phyloP scores from a whole-genome alignment of 2,113 vertebrate species.

The Microtus ochrogaster region DNA sequence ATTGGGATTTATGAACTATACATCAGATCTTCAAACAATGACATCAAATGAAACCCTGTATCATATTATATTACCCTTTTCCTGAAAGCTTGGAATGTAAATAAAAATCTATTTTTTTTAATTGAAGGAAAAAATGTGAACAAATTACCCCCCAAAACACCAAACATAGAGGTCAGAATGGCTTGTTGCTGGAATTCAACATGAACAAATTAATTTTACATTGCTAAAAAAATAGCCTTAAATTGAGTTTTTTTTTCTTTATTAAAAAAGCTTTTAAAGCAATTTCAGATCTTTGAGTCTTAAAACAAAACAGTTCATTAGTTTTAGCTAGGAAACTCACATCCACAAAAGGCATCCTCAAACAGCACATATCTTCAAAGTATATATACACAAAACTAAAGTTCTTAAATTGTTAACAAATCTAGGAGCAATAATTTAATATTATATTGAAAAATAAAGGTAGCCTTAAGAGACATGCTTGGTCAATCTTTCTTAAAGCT shows the following conservation, averaged over 20 bases:
- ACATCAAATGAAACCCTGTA: conserved; percentile 55
- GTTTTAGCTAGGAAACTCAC: conserved; percentile 68
- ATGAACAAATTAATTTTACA: conserved; percentile 62
- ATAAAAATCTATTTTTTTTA: conserved; percentile 57
- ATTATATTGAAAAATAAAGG: conserved; percentile 67
- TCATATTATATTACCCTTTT: conserved; percentile 65
- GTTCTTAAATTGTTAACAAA: conserved; percentile 65
- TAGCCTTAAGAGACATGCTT: conserved; percentile 66
- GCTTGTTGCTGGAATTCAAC: conserved; percentile 69
- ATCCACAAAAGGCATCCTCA: conserved; percentile 61
- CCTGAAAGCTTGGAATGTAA: conserved; percentile 76
- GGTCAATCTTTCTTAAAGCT: conserved; percentile 67
- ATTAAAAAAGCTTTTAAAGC: conserved; percentile 20
- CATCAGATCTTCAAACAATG: conserved; percentile 69
- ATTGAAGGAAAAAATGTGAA: conserved; percentile 53
- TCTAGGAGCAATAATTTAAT: conserved; percentile 68
- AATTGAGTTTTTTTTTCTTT: conserved; percentile 49
- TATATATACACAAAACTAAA: conserved; percentile 70
- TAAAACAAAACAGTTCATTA: conserved; percentile 58
- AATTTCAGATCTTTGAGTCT: conserved; percentile 64
- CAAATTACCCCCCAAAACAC: background rate
- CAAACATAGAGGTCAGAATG: conserved; percentile 58
- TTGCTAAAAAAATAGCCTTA: conserved; percentile 65
- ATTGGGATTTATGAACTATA: conserved; percentile 71
- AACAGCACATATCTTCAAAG: conserved; percentile 62